These are phyloP conservation scores for Clusia tigrina DNA, from an alignment of 2,888 invertebrate genomes.

Conservation along the genomic window DNA sequence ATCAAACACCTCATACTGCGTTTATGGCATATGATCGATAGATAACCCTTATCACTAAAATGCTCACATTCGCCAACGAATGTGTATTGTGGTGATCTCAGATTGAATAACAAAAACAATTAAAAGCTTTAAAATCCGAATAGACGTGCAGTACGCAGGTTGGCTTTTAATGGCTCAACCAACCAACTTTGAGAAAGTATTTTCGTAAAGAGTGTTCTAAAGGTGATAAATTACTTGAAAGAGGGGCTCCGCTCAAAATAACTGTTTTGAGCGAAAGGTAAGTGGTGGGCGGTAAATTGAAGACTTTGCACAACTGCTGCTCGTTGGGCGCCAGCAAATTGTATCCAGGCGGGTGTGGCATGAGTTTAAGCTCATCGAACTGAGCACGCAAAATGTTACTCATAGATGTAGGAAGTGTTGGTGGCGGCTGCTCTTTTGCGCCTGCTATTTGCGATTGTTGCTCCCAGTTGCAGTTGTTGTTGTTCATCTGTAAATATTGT, in stretches of 20 bases:
- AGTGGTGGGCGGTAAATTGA: conserved; percentile 85
- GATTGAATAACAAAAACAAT: too few species aligned
- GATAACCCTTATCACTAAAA: too few species aligned
- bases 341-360: conserved; percentile 61
- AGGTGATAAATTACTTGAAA: conserved; percentile 48
- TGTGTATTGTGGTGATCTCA: too few species aligned
- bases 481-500: conserved; percentile 34
- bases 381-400: conserved; percentile 68
- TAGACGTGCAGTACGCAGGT: too few species aligned
- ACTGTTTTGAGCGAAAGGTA: conserved; percentile 90
- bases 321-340: conserved; percentile 74
- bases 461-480: conserved; percentile 32
- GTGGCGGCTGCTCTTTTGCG: conserved; percentile 23
- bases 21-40: too few species aligned
- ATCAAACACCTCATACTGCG: too few species aligned
- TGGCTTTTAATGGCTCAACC: conserved; percentile 61
- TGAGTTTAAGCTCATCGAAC: conserved; percentile 55
- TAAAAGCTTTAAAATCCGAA: too few species aligned
- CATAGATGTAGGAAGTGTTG: conserved; percentile 63
- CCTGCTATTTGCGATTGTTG: conserved; percentile 13
- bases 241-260: conserved; percentile 68
- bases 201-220: conserved; percentile 66
- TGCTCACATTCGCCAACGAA: too few species aligned
- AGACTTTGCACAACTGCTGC: conserved; percentile 76
- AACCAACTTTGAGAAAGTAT: conserved; percentile 63